Evolutionary conservation across 2,797 vertebrate genomes (phyloP).

Genomic region (Trachops cirrhosus): DNA sequence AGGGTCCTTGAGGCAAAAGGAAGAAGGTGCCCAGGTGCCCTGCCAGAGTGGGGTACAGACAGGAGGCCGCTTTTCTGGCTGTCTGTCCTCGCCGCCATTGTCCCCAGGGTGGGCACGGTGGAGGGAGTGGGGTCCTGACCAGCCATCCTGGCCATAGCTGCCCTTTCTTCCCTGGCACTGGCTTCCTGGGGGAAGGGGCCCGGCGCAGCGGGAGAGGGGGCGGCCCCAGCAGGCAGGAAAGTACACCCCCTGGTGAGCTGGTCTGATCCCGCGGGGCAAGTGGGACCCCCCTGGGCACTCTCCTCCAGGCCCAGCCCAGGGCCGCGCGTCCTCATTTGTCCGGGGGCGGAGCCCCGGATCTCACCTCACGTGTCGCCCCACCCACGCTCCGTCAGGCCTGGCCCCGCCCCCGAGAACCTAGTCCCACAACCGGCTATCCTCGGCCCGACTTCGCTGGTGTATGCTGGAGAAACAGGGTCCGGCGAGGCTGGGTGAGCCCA

Average conservation of each 20-base stretch:
- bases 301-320: neutral
- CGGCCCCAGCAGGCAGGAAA: neutral
- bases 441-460: neutral
- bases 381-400: too few species aligned
- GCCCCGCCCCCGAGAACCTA: neutral
- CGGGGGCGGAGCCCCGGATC: neutral
- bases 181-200: fast-evolving
- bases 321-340: neutral
- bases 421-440: neutral
- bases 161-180: fast-evolving
- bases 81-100: neutral
- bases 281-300: neutral
- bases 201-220: fast-evolving
- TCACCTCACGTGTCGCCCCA: too few species aligned
- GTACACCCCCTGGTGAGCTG: neutral
- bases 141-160: fast-evolving
- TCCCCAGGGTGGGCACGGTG: neutral
- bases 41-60: neutral
- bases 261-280: fast-evolving
- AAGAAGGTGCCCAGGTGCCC: neutral
- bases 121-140: neutral
- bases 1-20: neutral
- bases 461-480: neutral
- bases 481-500: neutral
- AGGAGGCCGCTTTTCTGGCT: too few species aligned